Percentiles rank a stretch among this genome's conserved stretches.
These are phyloP conservation scores for Cephus rjabovi DNA, from an alignment of 2,888 invertebrate species.

Conservation along the genomic window DNA sequence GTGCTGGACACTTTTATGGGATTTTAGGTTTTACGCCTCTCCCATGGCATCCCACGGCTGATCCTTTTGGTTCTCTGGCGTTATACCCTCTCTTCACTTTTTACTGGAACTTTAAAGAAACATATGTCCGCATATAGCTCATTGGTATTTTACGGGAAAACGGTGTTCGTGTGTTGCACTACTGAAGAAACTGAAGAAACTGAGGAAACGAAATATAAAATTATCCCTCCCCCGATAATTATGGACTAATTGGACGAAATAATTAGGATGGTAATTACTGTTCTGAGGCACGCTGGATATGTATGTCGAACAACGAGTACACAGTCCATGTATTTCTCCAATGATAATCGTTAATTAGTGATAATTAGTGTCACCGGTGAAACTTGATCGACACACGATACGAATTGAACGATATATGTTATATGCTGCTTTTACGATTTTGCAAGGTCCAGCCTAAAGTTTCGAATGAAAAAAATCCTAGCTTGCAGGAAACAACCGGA, in stretches of 20 bases:
- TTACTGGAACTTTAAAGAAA: no score
- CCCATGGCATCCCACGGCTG: not conserved
- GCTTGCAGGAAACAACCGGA: constrained; percentile 12
- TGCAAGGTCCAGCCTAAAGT: no score
- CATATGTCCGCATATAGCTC: no score
- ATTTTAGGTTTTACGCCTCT: constrained; percentile 19
- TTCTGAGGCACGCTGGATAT: not conserved
- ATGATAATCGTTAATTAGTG: constrained; percentile 17
- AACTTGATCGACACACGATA: no score
- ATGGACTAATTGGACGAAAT: constrained; percentile 6
- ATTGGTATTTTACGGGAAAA: no score
- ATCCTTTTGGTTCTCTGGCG: no score
- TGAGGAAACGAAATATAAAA: not conserved
- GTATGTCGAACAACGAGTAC: not conserved
- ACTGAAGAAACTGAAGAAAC: no score
- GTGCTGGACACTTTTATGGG: constrained; percentile 31
- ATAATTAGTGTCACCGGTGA: constrained; percentile 1
- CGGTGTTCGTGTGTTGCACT: no score
- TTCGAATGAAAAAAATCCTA: not conserved
- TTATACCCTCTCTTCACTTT: no score
- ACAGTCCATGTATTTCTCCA: constrained; percentile 4
- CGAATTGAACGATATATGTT: no score
- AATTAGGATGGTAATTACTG: constrained; percentile 18
- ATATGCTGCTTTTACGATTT: no score
- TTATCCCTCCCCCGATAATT: not conserved